phyloP scores from a whole-genome alignment of 1,140 invertebrate species.

The Caenorhabditis briggsae region DNA sequence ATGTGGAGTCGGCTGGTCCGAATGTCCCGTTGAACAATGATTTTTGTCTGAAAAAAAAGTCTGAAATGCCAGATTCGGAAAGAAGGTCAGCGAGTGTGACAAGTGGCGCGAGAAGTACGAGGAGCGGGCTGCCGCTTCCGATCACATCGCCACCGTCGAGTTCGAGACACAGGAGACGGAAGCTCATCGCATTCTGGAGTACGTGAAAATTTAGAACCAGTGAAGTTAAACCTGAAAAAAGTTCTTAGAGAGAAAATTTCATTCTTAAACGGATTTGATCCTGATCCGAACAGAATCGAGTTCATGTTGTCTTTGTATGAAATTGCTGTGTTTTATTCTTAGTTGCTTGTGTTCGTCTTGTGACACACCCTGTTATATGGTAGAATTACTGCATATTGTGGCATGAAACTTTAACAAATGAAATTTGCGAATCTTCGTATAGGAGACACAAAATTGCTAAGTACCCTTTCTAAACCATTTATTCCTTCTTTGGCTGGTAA shows the following conservation, averaged over 20 bases:
- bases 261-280: too few species aligned
- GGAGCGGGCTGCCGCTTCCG: constrained; percentile 38
- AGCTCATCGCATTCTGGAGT: constrained; percentile 21
- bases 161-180: constrained; percentile 54
- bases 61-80: constrained; percentile 37
- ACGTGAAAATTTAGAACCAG: constrained; percentile 10
- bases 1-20: constrained; percentile 45
- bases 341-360: constrained; percentile 4
- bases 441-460: too few species aligned
- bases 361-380: neutral
- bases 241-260: neutral
- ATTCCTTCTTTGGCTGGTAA: neutral
- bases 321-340: neutral
- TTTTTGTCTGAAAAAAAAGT: neutral
- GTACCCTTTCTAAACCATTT: neutral
- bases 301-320: neutral
- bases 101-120: constrained; percentile 54
- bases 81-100: constrained; percentile 47
- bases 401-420: neutral
- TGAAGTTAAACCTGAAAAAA: neutral
- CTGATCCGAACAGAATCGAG: too few species aligned
- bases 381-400: neutral
- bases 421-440: too few species aligned
- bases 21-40: neutral
- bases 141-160: constrained; percentile 41